These are phyloP conservation scores for Saimiri boliviensis DNA, from an alignment of 2,113 vertebrate genomes.

Conservation along the genomic window DNA sequence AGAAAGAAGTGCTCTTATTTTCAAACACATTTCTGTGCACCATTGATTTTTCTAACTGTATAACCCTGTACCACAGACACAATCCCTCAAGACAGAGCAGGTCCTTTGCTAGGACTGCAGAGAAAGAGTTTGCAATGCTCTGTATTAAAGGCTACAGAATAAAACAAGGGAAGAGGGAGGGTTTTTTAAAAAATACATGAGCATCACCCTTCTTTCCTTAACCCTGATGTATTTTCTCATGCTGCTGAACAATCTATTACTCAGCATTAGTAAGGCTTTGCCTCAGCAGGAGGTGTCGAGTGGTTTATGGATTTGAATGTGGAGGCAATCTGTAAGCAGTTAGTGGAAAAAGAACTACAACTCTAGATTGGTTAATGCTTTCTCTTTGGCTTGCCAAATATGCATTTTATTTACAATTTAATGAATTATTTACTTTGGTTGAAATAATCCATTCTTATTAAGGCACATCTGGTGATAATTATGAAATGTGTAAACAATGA, in stretches of 20 bases:
- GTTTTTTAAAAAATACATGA: background rate
- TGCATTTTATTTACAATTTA: conserved; percentile 63
- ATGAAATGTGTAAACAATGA: conserved; percentile 56
- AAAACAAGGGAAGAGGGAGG: background rate
- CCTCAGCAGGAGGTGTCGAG: conserved; percentile 49
- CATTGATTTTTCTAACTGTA: background rate
- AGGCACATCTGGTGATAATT: conserved; percentile 71
- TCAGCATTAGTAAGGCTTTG: background rate
- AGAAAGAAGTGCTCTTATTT: background rate
- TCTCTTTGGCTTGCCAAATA: conserved; percentile 15
- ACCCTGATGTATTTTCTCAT: background rate
- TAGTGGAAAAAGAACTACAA: background rate
- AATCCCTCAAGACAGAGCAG: background rate
- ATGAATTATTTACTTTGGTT: conserved; percentile 57
- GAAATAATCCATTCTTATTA: conserved; percentile 67
- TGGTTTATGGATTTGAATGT: conserved; percentile 72
- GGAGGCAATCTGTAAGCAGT: conserved; percentile 69
- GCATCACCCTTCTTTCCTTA: conserved; percentile 20
- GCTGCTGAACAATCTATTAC: background rate
- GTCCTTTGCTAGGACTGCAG: background rate
- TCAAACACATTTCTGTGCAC: background rate
- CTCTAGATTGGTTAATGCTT: conserved; percentile 26
- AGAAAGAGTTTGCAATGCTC: background rate
- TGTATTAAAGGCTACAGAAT: background rate
- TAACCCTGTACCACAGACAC: background rate